phyloP scores from a whole-genome alignment of 2,113 vertebrate genomes.

The Peromyscus leucopus region DNA sequence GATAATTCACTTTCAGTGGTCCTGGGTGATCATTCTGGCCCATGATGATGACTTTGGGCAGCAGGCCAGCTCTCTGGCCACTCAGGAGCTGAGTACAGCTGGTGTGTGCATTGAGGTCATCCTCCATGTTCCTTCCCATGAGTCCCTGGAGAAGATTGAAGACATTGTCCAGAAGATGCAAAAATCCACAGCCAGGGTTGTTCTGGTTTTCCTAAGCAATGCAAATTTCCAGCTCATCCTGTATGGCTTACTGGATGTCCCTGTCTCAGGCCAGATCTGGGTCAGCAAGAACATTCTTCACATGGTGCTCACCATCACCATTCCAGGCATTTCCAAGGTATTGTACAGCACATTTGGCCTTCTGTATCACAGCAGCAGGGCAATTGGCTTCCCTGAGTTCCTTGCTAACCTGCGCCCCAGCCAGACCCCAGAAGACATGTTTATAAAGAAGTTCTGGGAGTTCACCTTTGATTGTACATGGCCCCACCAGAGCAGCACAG shows the following conservation, averaged over 20 bases:
- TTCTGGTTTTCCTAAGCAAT: conserved; percentile 30
- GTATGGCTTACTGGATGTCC: neutral
- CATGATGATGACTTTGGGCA: conserved; percentile 76
- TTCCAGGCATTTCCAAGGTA: neutral
- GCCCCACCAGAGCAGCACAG: neutral
- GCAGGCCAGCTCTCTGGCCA: conserved; percentile 54
- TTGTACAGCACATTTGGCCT: neutral
- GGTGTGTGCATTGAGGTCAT: conserved; percentile 61
- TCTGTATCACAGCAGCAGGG: neutral
- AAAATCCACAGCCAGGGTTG: conserved; percentile 13
- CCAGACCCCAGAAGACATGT: conserved; percentile 31
- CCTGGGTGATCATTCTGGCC: conserved; percentile 67
- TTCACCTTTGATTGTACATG: conserved; percentile 37
- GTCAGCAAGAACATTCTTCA: neutral
- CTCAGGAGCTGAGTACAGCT: conserved; percentile 23
- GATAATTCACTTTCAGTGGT: conserved; percentile 65
- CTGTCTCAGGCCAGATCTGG: neutral
- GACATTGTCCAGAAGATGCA: conserved; percentile 15
- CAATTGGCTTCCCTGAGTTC: conserved; percentile 27
- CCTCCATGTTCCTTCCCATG: neutral
- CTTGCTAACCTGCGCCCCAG: neutral
- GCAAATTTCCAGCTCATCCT: neutral
- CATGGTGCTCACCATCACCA: rapidly evolving
- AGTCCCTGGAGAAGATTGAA: neutral
- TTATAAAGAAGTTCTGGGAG: conserved; percentile 52